Percentiles rank a stretch among this genome's conserved stretches.
phyloP scores from a whole-genome alignment of 2,888 invertebrate species.

The Hoplodrina blanda region DNA sequence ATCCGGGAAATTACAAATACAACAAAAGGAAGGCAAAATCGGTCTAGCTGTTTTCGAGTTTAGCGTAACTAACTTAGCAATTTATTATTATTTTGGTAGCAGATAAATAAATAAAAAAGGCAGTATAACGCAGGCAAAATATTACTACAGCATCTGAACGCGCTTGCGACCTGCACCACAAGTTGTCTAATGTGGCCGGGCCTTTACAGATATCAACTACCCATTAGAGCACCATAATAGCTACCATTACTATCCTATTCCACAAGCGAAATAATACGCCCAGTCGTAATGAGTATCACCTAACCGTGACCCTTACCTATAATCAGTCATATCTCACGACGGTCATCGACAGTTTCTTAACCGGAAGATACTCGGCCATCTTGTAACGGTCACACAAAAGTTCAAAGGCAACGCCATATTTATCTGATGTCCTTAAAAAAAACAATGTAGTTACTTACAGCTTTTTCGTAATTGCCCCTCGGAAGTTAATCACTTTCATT shows the following conservation, averaged over 20 bases:
- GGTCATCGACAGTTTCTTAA: constrained; percentile 7
- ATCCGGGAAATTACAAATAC: no score
- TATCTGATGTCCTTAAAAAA: constrained; percentile 10
- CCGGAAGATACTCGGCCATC: constrained; percentile 13
- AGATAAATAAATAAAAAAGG: no score
- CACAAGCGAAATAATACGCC: background rate
- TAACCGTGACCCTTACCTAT: background rate
- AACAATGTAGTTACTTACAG: constrained; percentile 2
- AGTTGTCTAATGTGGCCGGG: no score
- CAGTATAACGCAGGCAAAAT: no score
- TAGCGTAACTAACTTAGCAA: no score
- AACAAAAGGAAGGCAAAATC: no score
- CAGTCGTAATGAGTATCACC: background rate
- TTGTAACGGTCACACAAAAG: constrained; percentile 9
- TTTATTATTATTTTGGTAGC: no score
- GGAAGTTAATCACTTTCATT: background rate
- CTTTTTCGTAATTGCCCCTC: background rate
- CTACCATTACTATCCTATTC: background rate
- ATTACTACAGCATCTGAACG: no score
- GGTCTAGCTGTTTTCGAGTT: no score
- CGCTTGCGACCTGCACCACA: no score
- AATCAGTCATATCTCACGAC: constrained; percentile 16
- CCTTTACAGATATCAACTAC: no score
- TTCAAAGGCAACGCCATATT: constrained; percentile 28
- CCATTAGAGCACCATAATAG: no score